Evolutionary conservation across 2,797 vertebrate genomes (phyloP).

Genomic region (Vireo griseus): DNA sequence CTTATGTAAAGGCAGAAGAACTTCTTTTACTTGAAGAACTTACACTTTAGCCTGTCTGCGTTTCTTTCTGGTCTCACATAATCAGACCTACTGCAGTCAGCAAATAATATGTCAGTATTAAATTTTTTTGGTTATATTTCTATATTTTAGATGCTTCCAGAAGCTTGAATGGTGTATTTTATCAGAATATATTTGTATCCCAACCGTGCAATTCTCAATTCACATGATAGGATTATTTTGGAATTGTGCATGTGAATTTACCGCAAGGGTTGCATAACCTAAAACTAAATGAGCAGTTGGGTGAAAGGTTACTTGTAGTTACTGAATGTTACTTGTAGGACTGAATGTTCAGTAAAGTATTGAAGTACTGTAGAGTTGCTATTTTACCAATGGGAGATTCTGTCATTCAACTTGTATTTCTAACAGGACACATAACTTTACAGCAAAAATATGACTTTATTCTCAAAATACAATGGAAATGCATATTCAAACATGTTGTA

Average conservation of each 20-base stretch:
- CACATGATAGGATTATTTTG: background rate
- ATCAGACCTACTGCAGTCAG: background rate
- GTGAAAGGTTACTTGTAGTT: background rate
- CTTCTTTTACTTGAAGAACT: background rate
- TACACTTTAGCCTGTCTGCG: background rate
- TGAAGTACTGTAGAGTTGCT: background rate
- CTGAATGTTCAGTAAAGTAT: background rate
- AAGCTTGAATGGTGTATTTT: background rate
- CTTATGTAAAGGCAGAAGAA: background rate
- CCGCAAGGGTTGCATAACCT: background rate
- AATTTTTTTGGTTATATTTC: background rate
- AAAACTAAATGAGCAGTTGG: background rate
- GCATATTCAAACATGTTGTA: background rate
- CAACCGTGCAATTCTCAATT: background rate
- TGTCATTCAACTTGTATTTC: background rate
- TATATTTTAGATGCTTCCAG: background rate
- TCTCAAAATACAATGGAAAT: background rate
- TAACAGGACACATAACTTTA: background rate
- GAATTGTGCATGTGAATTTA: background rate
- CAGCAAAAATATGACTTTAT: background rate
- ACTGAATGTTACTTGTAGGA: too few relatives aligned
- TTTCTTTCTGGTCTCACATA: background rate
- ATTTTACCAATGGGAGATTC: background rate
- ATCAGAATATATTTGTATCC: background rate
- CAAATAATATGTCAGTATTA: background rate